A percentile compares a stretch with the other conserved stretches of the same genome.
phyloP scores from a whole-genome alignment of 2,113 vertebrate species.

The Myocastor coypus region DNA sequence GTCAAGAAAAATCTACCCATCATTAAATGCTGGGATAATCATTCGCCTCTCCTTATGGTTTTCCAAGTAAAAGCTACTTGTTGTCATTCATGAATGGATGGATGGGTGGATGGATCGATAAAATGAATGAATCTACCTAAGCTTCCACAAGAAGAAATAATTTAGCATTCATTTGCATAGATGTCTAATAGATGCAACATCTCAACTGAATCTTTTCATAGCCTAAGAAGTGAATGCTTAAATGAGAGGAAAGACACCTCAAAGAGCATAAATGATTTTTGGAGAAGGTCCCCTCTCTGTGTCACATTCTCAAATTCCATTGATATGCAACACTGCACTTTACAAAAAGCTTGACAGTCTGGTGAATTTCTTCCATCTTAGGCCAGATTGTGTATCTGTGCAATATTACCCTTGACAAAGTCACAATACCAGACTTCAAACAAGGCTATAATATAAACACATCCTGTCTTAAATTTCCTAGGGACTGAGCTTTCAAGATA shows the following conservation, averaged over 20 bases:
- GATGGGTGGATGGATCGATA: neutral
- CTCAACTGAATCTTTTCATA: neutral
- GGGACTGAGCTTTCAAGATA: constrained; percentile 71
- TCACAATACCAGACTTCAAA: constrained; percentile 73
- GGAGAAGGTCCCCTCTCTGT: neutral
- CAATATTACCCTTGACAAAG: constrained; percentile 68
- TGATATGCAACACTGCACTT: neutral
- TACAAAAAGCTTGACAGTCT: neutral
- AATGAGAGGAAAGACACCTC: neutral
- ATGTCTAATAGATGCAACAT: constrained; percentile 5
- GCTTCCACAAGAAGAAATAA: constrained; percentile 17
- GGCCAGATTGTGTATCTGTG: constrained; percentile 46
- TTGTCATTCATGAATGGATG: neutral
- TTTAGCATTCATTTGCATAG: neutral
- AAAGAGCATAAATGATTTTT: neutral
- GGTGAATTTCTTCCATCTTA: neutral
- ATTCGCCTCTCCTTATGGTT: neutral
- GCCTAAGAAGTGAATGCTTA: neutral
- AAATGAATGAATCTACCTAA: neutral
- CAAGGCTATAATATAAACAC: constrained; percentile 54
- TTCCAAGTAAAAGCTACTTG: neutral
- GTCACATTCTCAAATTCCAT: neutral
- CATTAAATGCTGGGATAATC: neutral
- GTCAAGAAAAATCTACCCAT: neutral
- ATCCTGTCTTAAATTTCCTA: constrained; percentile 54